Evolutionary conservation across 1,140 invertebrate genomes (phyloP), one percentile per base, ranked within the genome.

Genomic region (Microvelia longipes): DNA sequence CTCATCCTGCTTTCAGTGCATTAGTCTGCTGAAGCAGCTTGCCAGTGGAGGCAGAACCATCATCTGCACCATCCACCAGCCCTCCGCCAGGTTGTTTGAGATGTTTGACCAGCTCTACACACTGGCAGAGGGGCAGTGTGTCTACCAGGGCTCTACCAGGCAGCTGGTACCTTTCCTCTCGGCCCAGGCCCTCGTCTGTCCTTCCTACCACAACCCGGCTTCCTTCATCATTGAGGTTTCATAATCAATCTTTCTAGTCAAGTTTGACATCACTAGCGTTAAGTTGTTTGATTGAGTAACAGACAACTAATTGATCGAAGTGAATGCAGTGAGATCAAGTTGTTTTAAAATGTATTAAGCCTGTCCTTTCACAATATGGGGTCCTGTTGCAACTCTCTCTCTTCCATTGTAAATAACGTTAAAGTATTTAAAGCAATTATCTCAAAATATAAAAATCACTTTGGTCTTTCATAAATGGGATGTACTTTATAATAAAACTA

Each of bases 21-120:
- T 97, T 70, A 85, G 86, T 61, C 78, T 94, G 28, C 80, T 94
- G 26, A 88, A 93, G 79, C 85, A 87, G 69, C 78, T 98, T 65
- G 93, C 94, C 0, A 79, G 86, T 28, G 92, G 94, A 76, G 93
- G 92, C 1, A 83, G 94, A 50, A 96, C 93, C 0, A 88, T 98
- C 29, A 88, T 98, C 66, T 94, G 93, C 75, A 98, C 94, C 1
- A 97, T 98, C 74, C 96, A 98, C 80, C 96, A 98, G 77, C 96
- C 96, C 0, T 94, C 91, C 75, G 94, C 95, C 1, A 83, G 95
- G 74, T 83, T 97, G 11, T 96, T 98, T 76, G 93, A 97, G 79
- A 96, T 94, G 86, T 98, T 98, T 77, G 95, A 98, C 78, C 87
- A 92, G 75, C 81, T 98, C 0, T 97, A 97, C 78, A 88, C 93